Evolutionary conservation across 2,113 vertebrate genomes (phyloP).

Genomic region (Dascyllus trimaculatus): DNA sequence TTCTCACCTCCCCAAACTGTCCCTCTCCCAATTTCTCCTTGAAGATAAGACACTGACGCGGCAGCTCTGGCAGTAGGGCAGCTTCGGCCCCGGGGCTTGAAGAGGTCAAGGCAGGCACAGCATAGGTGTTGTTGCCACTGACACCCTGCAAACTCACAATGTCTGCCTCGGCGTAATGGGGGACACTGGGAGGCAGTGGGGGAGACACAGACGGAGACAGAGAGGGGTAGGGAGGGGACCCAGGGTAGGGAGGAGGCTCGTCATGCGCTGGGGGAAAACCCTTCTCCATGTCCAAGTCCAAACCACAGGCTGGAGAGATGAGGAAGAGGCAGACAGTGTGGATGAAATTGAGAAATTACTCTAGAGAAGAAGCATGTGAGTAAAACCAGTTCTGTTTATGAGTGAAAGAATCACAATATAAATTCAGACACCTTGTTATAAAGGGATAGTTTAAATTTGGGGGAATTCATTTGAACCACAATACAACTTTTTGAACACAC

Average conservation of each 20-base stretch:
- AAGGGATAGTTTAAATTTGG: slow-evolving; percentile 51
- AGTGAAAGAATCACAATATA: slow-evolving; percentile 1
- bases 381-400: slow-evolving; percentile 7
- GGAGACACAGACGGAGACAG: slow-evolving; percentile 81
- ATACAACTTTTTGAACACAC: neutral
- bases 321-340: slow-evolving; percentile 22
- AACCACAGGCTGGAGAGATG: slow-evolving; percentile 83
- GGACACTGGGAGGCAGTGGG: slow-evolving; percentile 88
- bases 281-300: slow-evolving; percentile 87
- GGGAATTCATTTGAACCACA: neutral
- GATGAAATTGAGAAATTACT: slow-evolving; percentile 32
- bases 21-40: slow-evolving; percentile 96
- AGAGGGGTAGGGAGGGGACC: slow-evolving; percentile 84
- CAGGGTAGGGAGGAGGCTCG: slow-evolving; percentile 84
- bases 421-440: slow-evolving; percentile 7
- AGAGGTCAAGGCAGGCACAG: slow-evolving; percentile 88
- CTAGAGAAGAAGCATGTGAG: slow-evolving; percentile 9
- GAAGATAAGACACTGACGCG: slow-evolving; percentile 90
- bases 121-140: slow-evolving; percentile 94
- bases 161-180: slow-evolving; percentile 95
- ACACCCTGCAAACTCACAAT: slow-evolving; percentile 94
- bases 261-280: slow-evolving; percentile 77
- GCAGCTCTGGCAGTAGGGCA: slow-evolving; percentile 89
- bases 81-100: slow-evolving; percentile 85
- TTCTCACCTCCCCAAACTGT: slow-evolving; percentile 92